phyloP scores from a whole-genome alignment of 2,888 invertebrate genomes.

The Erebia palarica region DNA sequence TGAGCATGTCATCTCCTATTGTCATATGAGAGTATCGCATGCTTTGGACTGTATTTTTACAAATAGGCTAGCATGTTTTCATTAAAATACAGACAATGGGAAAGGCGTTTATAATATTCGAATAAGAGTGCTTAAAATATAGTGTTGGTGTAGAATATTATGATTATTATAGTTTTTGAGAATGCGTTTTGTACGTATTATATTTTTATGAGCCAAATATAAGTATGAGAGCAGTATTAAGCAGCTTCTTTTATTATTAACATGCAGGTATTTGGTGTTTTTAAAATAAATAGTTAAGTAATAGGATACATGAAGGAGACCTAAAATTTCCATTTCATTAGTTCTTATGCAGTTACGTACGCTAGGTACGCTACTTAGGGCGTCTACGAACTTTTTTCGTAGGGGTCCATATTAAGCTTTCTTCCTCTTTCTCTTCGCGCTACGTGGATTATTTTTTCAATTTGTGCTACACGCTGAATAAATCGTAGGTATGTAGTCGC shows the following conservation, averaged over 20 bases:
- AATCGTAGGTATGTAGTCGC: neutral
- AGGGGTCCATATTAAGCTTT: neutral
- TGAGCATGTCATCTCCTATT: conserved; percentile 43
- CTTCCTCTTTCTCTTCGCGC: neutral
- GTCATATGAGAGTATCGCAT: conserved; percentile 41
- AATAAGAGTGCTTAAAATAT: conserved; percentile 25
- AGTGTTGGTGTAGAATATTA: neutral
- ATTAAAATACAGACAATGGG: conserved; percentile 39
- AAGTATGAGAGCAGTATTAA: neutral
- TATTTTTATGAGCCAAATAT: neutral
- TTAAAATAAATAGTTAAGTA: neutral
- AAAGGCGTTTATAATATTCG: conserved; percentile 35
- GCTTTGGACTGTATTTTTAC: conserved; percentile 39
- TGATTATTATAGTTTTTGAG: conserved; percentile 26
- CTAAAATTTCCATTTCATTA: neutral
- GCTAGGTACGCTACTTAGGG: neutral
- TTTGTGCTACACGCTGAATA: neutral
- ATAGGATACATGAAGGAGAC: neutral
- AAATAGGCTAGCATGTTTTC: conserved; percentile 42
- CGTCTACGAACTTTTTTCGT: neutral
- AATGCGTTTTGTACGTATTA: neutral
- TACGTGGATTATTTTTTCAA: neutral
- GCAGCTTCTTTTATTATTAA: no score
- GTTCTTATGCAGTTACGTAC: neutral
- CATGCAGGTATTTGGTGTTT: no score